Conservation (phyloP, 2,888 invertebrate species). For the Brenthis hecate region DNA sequence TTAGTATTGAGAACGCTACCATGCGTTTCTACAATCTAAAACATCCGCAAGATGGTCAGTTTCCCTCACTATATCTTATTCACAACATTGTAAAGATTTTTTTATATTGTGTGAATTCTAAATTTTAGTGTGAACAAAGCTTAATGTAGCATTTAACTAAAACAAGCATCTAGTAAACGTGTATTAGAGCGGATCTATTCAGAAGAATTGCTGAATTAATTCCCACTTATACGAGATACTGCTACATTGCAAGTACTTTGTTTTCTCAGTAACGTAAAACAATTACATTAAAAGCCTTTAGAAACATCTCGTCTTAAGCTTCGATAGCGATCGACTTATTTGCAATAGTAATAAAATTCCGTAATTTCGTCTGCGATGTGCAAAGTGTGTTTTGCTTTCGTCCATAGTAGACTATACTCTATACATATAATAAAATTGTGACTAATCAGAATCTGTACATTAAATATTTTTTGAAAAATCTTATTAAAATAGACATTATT, state of each 20-base stretch:
- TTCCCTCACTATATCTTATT: too few species aligned
- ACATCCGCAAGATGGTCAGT: too few species aligned
- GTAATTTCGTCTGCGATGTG: too few species aligned
- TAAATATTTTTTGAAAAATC: too few species aligned
- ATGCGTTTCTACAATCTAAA: too few species aligned
- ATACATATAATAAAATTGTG: too few species aligned
- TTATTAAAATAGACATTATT: too few species aligned
- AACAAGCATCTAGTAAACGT: constrained; percentile 27
- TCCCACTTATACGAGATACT: constrained; percentile 28
- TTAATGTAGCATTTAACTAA: constrained; percentile 23
- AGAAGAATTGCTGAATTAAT: constrained; percentile 38
- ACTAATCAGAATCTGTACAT: too few species aligned
- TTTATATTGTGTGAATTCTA: neutral
- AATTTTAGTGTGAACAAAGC: constrained; percentile 13
- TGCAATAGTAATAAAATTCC: neutral
- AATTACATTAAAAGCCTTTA: constrained; percentile 29
- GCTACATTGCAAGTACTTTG: constrained; percentile 29
- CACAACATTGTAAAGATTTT: too few species aligned
- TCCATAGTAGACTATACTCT: too few species aligned
- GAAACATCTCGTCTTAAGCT: constrained; percentile 20
- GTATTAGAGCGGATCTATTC: constrained; percentile 33
- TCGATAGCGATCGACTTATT: constrained; percentile 6
- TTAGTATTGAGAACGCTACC: too few species aligned
- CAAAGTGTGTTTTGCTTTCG: too few species aligned
- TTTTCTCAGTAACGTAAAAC: constrained; percentile 20